phyloP scores from a whole-genome alignment of 2,113 vertebrate species.

The Carlito syrichta region DNA sequence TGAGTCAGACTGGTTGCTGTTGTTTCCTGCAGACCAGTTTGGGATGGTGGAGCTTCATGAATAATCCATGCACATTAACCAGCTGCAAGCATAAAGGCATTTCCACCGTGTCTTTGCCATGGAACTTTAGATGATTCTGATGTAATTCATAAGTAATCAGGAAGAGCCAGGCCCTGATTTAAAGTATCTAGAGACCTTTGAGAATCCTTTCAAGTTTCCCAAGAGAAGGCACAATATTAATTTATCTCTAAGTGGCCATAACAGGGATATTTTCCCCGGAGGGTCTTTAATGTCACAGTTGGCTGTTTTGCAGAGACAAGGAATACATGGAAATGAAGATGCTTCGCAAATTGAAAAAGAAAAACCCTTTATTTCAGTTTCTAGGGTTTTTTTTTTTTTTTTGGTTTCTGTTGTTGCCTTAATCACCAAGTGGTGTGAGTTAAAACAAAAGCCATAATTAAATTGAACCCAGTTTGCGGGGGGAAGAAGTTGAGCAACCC shows the following conservation, averaged over 20 bases:
- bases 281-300: constrained; percentile 24
- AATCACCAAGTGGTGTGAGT: constrained; percentile 42
- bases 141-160: constrained; percentile 56
- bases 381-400: constrained; percentile 10
- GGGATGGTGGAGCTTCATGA: constrained; percentile 72
- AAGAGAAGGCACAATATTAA: constrained; percentile 43
- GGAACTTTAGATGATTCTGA: constrained; percentile 56
- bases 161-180: constrained; percentile 20
- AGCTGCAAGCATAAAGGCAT: constrained; percentile 36
- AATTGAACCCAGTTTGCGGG: constrained; percentile 37
- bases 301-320: not conserved
- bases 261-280: not conserved
- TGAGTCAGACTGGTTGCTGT: constrained; percentile 68
- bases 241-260: not conserved
- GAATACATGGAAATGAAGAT: not conserved
- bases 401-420: constrained; percentile 10
- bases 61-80: constrained; percentile 74
- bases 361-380: not conserved
- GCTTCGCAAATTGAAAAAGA: constrained; percentile 4
- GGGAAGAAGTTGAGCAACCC: not conserved
- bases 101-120: not conserved
- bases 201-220: not conserved
- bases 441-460: constrained; percentile 65
- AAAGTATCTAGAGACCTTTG: constrained; percentile 39
- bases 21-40: constrained; percentile 68